A percentile compares a stretch with the other conserved stretches of the same genome.
These are phyloP conservation scores for Entelurus aequoreus DNA, from an alignment of 2,113 vertebrate species.

Conservation along the genomic window DNA sequence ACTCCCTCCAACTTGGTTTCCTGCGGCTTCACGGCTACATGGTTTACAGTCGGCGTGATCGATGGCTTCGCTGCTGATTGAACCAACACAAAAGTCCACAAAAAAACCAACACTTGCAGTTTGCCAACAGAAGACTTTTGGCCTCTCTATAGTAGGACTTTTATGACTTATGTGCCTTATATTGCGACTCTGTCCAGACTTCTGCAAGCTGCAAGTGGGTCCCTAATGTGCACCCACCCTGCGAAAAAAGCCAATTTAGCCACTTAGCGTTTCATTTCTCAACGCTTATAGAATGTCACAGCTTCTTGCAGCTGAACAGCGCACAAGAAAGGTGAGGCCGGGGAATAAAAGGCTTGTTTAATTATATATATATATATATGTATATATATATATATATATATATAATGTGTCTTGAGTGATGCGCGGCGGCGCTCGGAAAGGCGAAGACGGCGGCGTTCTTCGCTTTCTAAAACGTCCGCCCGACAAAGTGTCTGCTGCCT, in stretches of 20 bases:
- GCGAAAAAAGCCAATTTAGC: constrained; percentile 12
- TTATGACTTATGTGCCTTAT: too few species aligned
- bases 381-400: too few species aligned
- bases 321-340: constrained; percentile 27
- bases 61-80: constrained; percentile 42
- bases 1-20: constrained; percentile 39
- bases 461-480: constrained; percentile 23
- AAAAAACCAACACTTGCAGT: too few species aligned
- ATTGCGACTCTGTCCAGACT: too few species aligned
- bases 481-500: constrained; percentile 29
- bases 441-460: constrained; percentile 18
- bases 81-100: constrained; percentile 35
- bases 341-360: constrained; percentile 52
- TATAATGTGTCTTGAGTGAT: too few species aligned
- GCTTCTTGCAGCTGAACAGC: constrained; percentile 7
- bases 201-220: too few species aligned
- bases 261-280: constrained; percentile 6
- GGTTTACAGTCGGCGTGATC: constrained; percentile 35
- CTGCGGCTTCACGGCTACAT: constrained; percentile 27
- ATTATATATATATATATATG: constrained; percentile 23
- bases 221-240: neutral
- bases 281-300: constrained; percentile 4
- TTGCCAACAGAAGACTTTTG: too few species aligned
- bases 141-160: too few species aligned
- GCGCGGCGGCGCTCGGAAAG: neutral